phyloP scores from a whole-genome alignment of 2,888 invertebrate species.

The Macrosoma leucophasiata region DNA sequence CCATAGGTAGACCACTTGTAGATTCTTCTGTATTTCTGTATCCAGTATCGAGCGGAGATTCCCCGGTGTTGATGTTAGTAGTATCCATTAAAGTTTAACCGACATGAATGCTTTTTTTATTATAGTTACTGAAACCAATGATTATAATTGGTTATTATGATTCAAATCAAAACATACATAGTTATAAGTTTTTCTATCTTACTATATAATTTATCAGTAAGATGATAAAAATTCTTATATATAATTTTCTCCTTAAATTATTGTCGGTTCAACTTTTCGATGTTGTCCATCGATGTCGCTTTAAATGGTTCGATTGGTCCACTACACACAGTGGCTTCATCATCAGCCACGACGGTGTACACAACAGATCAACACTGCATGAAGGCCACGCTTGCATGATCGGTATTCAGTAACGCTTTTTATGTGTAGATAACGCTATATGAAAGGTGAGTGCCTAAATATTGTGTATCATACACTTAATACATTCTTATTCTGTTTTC shows the following conservation, averaged over 20 bases:
- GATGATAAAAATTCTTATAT: too few relatives aligned
- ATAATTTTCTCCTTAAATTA: too few relatives aligned
- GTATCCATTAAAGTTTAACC: constrained; percentile 52
- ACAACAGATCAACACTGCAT: constrained; percentile 60
- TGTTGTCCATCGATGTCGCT: constrained; percentile 74
- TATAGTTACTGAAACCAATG: neutral
- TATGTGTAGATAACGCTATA: constrained; percentile 71
- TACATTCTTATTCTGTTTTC: too few relatives aligned
- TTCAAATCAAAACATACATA: too few relatives aligned
- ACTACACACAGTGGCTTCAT: constrained; percentile 61
- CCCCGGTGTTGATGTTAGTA: constrained; percentile 64
- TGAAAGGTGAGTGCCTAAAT: too few relatives aligned
- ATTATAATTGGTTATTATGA: too few relatives aligned
- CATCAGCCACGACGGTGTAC: constrained; percentile 50
- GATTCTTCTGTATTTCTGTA: constrained; percentile 65
- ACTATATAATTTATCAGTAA: too few relatives aligned
- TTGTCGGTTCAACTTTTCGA: constrained; percentile 65
- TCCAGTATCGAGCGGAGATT: constrained; percentile 63
- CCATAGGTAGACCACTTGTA: constrained; percentile 70
- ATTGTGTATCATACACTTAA: neutral
- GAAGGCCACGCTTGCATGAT: constrained; percentile 67
- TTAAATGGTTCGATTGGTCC: constrained; percentile 70
- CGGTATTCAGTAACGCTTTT: constrained; percentile 62
- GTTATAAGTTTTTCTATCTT: too few relatives aligned
- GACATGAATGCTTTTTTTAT: constrained; percentile 27